These are phyloP conservation scores for Geodia barretti DNA, from an alignment of 37 sponge, comb jelly and placozoan species.

Conservation along the genomic window DNA sequence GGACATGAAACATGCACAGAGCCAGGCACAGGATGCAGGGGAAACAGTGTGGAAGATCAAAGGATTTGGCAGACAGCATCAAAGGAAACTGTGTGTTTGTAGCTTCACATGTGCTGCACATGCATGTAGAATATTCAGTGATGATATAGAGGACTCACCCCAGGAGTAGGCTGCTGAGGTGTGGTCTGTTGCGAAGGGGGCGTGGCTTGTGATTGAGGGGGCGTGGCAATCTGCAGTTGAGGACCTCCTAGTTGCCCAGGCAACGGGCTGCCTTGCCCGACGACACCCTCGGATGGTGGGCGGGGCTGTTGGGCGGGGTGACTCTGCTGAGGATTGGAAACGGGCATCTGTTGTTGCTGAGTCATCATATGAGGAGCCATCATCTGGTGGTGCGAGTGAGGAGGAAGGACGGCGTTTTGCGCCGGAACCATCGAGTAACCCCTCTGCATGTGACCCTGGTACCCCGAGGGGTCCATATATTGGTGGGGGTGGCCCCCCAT, in stretches of 20 bases:
- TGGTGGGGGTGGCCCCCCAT: background rate
- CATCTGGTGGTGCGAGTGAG: background rate
- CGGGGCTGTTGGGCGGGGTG: too few relatives aligned
- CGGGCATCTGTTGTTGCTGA: background rate
- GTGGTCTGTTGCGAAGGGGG: background rate
- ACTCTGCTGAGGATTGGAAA: too few relatives aligned
- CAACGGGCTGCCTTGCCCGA: background rate
- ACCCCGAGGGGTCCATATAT: background rate
- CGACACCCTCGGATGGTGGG: background rate
- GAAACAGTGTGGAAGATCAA: too few relatives aligned
- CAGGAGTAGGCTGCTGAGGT: background rate
- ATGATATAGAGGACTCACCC: background rate
- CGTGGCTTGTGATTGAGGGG: background rate
- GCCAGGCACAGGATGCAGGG: too few relatives aligned
- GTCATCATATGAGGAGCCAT: background rate
- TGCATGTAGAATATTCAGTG: too few relatives aligned
- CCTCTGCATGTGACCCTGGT: background rate
- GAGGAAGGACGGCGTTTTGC: background rate
- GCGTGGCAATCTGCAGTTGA: background rate
- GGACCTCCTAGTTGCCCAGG: background rate
- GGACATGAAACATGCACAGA: too few relatives aligned
- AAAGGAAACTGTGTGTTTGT: background rate
- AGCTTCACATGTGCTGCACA: background rate
- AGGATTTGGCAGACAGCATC: too few relatives aligned
- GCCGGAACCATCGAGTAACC: background rate